A percentile compares a stretch with the other conserved stretches of the same genome.
Evolutionary conservation across 2,888 invertebrate genomes (phyloP).

Genomic region (Zelleria hepariella): DNA sequence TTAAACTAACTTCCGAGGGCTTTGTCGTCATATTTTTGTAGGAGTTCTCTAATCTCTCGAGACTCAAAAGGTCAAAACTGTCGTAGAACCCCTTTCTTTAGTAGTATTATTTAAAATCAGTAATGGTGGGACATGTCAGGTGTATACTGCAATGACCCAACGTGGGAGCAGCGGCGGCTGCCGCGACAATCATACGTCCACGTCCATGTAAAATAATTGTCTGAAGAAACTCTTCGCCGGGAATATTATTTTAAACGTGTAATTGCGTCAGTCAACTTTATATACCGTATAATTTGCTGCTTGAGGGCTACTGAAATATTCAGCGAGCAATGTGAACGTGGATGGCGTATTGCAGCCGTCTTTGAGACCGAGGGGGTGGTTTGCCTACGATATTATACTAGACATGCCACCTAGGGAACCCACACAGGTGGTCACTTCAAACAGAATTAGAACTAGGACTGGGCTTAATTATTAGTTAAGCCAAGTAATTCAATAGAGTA

Average conservation of each 20-base stretch:
- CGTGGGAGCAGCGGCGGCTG: constrained; percentile 41
- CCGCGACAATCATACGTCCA: constrained; percentile 38
- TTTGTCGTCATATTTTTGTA: too few species aligned
- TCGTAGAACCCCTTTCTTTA: too few species aligned
- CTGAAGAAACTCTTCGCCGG: constrained; percentile 24
- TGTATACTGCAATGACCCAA: not conserved
- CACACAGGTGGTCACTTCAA: constrained; percentile 37
- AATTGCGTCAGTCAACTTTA: constrained; percentile 37
- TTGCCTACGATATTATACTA: not conserved
- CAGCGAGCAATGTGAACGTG: constrained; percentile 46
- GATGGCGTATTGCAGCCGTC: constrained; percentile 27
- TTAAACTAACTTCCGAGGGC: too few species aligned
- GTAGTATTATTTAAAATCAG: not conserved
- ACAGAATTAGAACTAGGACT: constrained; percentile 2
- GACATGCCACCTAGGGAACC: constrained; percentile 27
- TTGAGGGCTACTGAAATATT: constrained; percentile 55
- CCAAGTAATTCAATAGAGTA: too few species aligned
- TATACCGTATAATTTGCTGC: constrained; percentile 54
- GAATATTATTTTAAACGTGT: constrained; percentile 38
- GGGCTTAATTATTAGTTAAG: not conserved
- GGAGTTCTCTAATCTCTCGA: too few species aligned
- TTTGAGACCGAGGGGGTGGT: constrained; percentile 9
- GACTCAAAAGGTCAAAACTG: too few species aligned
- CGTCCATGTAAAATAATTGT: constrained; percentile 47
- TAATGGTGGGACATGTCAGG: constrained; percentile 1